These are phyloP conservation scores for Hecatera dysodea DNA, from an alignment of 2,888 invertebrate species.

Conservation along the genomic window DNA sequence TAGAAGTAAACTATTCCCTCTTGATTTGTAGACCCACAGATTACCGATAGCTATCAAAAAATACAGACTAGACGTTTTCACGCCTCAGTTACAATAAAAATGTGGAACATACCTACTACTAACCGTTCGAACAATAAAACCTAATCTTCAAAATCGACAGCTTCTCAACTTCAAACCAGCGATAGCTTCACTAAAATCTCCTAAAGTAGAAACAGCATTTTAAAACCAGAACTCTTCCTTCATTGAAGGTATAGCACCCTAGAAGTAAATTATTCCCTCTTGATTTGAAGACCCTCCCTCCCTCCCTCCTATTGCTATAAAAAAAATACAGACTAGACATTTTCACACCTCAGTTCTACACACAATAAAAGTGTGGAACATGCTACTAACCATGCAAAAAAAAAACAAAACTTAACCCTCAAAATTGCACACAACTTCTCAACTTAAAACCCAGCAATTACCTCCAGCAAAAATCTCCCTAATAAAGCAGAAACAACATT, in stretches of 20 bases:
- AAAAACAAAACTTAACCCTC: constrained; percentile 18
- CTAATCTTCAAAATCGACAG: constrained; percentile 32
- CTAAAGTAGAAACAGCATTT: constrained; percentile 65
- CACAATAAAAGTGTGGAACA: background rate
- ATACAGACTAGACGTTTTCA: background rate
- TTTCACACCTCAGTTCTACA: background rate
- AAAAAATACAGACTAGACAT: background rate
- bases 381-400: constrained; percentile 6
- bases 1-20: too few relatives aligned
- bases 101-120: too few relatives aligned
- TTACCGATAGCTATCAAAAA: too few relatives aligned
- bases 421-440: constrained; percentile 37
- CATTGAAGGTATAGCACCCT: constrained; percentile 88
- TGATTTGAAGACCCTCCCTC: too few relatives aligned
- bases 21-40: too few relatives aligned
- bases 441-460: constrained; percentile 60
- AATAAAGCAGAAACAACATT: constrained; percentile 66
- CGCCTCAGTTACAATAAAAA: background rate
- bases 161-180: constrained; percentile 55
- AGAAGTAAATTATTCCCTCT: too few relatives aligned
- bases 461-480: constrained; percentile 62
- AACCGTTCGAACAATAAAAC: constrained; percentile 13
- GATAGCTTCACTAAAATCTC: constrained; percentile 61
- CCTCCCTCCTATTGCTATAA: too few relatives aligned
- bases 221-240: constrained; percentile 76